phyloP scores from a whole-genome alignment of 30 jellyfish, hydroid and myxozoan species.

The Cassiopea andromeda region DNA sequence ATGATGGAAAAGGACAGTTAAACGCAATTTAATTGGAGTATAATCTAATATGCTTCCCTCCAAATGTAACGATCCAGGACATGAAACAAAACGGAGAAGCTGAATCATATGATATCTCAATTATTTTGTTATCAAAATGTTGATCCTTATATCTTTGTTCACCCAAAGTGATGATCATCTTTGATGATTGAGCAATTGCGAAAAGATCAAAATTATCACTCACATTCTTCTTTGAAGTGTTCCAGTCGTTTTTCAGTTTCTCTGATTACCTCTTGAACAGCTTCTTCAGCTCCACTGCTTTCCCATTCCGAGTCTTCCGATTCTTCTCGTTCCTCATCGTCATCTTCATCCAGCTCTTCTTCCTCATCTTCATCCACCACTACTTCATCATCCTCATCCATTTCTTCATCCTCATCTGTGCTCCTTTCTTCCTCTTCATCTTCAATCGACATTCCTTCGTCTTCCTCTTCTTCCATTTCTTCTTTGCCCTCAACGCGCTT shows the following conservation, averaged over 20 bases:
- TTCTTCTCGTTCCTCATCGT: slow-evolving; percentile 58
- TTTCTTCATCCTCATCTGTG: slow-evolving; percentile 44
- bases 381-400: slow-evolving; percentile 28
- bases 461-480: slow-evolving; percentile 29
- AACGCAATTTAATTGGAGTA: no score
- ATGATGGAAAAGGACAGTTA: no score
- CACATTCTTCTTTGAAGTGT: slow-evolving; percentile 61
- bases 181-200: no score
- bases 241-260: slow-evolving; percentile 62
- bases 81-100: no score
- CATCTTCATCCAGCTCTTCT: slow-evolving; percentile 68
- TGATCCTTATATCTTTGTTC: no score
- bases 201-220: slow-evolving; percentile 7
- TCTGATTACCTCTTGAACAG: slow-evolving; percentile 59
- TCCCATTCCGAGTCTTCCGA: slow-evolving; percentile 63
- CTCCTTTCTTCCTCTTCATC: slow-evolving; percentile 51
- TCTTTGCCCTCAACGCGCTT: slow-evolving; percentile 30
- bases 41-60: no score
- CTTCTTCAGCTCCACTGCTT: slow-evolving; percentile 80
- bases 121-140: no score
- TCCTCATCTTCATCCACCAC: slow-evolving; percentile 47
- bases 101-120: no score
- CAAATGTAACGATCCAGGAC: no score
- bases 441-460: slow-evolving; percentile 8
- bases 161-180: no score